Evolutionary conservation across 2,888 invertebrate species (phyloP), one percentile per base, ranked within the genome.

Genomic region (Altica lythri): DNA sequence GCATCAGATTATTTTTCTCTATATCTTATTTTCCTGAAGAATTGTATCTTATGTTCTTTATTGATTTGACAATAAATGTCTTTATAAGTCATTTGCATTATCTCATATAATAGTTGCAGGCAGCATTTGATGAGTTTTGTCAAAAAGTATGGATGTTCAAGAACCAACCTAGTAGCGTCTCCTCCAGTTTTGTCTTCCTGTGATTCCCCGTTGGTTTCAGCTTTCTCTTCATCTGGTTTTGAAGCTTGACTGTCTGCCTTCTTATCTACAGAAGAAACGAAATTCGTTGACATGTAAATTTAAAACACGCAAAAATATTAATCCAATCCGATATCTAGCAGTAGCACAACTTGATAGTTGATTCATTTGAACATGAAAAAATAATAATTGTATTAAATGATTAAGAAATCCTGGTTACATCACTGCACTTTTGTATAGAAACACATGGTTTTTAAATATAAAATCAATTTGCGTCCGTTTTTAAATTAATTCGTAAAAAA

Each of bases 261-360:
- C 62, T 63, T 65, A 67, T 69, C 69, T 69, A 70, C 57, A 68
- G 69, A 68, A 66, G 60, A 68, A 70, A 67, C 60, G 64, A 68
- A 70, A 70, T 67, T 46, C 68, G 68, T 59, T 65, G 69, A 64
- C 63, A 68, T 66, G 62, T 64, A 63, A 57, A 60, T 61, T n/a
- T 50, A 43, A 53, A 55, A 55, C 51, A 60, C 47, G 40, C 40
- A 46, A 57, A 45, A 63, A 53, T 51, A 55, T 52, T 57, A 51
- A 62, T 63, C 66, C 60, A 58, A 58, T 51, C 58, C 62, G 62
- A 61, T 59, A 59, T 66, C 65, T 66, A 63, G 52, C 43, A 45
- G 55, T 55, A 53, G 55, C 53, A 57, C 59, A 56, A 52, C 52
- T 55, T 47, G 48, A 53, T 37, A 55, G 56, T 58, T 50, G 53